phyloP scores from a whole-genome alignment of 2,113 vertebrate species.

The Gopherus flavomarginatus region DNA sequence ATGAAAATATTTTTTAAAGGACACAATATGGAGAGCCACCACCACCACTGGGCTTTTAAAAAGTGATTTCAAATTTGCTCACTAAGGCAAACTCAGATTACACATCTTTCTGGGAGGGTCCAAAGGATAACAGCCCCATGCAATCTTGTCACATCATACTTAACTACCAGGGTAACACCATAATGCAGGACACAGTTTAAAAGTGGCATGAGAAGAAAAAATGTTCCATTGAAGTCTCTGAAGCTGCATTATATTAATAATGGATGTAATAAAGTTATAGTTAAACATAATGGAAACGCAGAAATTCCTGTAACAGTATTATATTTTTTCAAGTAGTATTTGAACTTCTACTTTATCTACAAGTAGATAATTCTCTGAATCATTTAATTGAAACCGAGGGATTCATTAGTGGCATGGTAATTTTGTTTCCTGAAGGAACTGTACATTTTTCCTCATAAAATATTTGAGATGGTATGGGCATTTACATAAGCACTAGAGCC shows the following conservation, averaged over 20 bases:
- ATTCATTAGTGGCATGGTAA: not conserved
- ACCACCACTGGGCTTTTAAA: not conserved
- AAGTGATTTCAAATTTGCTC: not conserved
- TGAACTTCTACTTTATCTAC: not conserved
- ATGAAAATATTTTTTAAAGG: not conserved
- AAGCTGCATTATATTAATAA: too few species aligned
- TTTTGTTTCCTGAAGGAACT: not conserved
- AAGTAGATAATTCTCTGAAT: not conserved
- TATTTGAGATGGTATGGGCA: not conserved
- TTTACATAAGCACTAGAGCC: not conserved
- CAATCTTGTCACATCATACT: too few species aligned
- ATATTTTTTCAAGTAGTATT: not conserved
- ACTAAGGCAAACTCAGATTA: not conserved
- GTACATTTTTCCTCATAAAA: rapidly evolving
- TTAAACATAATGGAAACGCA: not conserved
- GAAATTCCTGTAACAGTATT: not conserved
- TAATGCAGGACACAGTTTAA: too few species aligned
- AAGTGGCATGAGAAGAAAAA: not conserved
- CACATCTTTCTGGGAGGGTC: not conserved
- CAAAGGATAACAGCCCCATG: too few species aligned
- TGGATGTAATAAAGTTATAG: too few species aligned
- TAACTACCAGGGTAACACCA: too few species aligned
- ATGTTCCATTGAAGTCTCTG: too few species aligned
- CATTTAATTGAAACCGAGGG: not conserved
- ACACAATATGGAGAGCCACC: not conserved